Evolutionary conservation across 2,113 vertebrate species (phyloP), one percentile per base, ranked within the genome.

Genomic region (Coturnix japonica): DNA sequence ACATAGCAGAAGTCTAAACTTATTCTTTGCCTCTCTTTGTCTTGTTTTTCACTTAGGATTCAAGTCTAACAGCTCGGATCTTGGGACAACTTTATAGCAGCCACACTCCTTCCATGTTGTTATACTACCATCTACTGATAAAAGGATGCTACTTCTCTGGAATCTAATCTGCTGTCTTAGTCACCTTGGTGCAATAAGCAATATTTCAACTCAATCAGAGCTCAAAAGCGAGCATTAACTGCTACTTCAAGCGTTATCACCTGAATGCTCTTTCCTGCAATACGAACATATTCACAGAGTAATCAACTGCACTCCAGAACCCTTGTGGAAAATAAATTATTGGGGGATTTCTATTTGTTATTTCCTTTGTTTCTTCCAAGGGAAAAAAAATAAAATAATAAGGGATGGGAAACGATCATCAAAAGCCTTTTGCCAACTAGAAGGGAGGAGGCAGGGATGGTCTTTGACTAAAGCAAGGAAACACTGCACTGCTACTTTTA

Each of bases 101-200:
- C 84, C 8, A 2, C n/a, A 0, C 35, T 92, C 81, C 83, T 97
- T 97, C 85, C 61, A 49, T 33, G 97, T 87, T 81, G 89, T 96
- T 97, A 97, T 98, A 97, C 97, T 96, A 96, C 98, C 98, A 98
- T 95, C 98, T 98, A 97, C 97, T 97, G 98, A 94, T 96, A 85
- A 91, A 93, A 96, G 65, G 84, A 94, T 94, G 98, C 85, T 96
- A 98, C 67, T 98, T 97, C 98, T 63, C 93, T 61, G 9, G 79
- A 56, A 86, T 86, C 60, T 49, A 57, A 16, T 78, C 89, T 44
- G 63, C 84, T 41, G 26, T 20, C n/a, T 60, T 69, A 30, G 22
- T 67, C 89, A 91, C 75, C 82, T 65, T 64, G 53, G 37, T 81
- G 93, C 79, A 67, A 72, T 54, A 65, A 95, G 87, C 93, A 87